Evolutionary conservation across 2,113 vertebrate genomes (phyloP), one percentile per base, ranked within the genome.

Genomic region (Merops nubicus): DNA sequence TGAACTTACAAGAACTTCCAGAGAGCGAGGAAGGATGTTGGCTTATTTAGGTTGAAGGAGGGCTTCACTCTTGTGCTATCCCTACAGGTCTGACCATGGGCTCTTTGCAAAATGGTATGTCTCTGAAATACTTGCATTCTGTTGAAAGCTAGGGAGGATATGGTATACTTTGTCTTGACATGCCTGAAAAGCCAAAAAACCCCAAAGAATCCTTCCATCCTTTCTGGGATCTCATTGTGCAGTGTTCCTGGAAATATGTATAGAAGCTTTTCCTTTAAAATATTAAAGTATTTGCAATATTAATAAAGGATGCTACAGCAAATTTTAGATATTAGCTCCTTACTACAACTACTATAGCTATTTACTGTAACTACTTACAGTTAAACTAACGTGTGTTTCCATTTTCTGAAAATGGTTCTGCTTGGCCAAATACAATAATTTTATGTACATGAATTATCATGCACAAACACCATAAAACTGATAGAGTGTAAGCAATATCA

Each of bases 41-140:
- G 11, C 0, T 70, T 45, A 12, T 77, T 54, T 36, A 47, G 8
- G 40, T 42, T 51, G 53, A 48, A 68, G 26, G 22, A 51, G 22
- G 6, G 47, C 3, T 9, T 70, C 17, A 13, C 3, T 7, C 7
- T 40, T 6, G 0, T 36, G 31, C 31, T 74, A 0, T 16, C 14
- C 36, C 19, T 48, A 4, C 12, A 26, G 28, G 17, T 68, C 17
- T 51, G 57, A 34, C 36, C 10, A 1, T 2, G 18, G 12, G 17
- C 43, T 77, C 25, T 84, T 57, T 56, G 45, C n/a, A 51, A 48
- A 68, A 51, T 47, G 17, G 1, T 5, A 1, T 23, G 12, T 72
- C 11, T 72, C 34, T 42, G 47, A 64, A 85, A 47, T 45, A 16
- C 4, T 12, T 60, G 29, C 4, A 4, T 68, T 60, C 8, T 16